Evolutionary conservation across 2,113 vertebrate genomes (phyloP).

Genomic region (Charina bottae): DNA sequence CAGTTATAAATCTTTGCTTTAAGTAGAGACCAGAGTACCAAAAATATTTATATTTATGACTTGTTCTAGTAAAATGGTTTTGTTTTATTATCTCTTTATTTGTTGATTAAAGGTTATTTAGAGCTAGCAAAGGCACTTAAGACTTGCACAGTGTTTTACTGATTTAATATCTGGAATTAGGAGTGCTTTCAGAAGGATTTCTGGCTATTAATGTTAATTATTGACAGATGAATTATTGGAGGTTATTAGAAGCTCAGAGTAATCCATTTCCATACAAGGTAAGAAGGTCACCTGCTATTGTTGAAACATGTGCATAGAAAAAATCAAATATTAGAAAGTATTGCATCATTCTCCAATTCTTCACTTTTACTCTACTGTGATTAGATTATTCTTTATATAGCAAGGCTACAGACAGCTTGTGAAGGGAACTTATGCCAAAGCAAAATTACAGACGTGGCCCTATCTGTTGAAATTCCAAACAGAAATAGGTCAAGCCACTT

Average conservation of each 20-base stretch:
- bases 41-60: neutral
- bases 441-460: neutral
- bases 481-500: neutral
- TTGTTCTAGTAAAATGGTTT: neutral
- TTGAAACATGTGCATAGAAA: neutral
- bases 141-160: conserved; percentile 40
- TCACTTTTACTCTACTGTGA: neutral
- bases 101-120: neutral
- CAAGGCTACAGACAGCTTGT: neutral
- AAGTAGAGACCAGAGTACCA: neutral
- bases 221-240: conserved; percentile 37
- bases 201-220: neutral
- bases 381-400: neutral
- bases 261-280: neutral
- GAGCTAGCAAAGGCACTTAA: conserved; percentile 16
- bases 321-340: neutral
- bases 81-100: neutral
- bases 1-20: neutral
- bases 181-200: conserved; percentile 52
- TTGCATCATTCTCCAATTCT: neutral
- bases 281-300: neutral
- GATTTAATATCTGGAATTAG: conserved; percentile 45
- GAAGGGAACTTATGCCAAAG: conserved; percentile 1
- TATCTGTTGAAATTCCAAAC: neutral
- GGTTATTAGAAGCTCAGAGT: conserved; percentile 18